These are phyloP conservation scores for Anastatus disparis DNA, from an alignment of 1,140 invertebrate genomes.

Conservation along the genomic window DNA sequence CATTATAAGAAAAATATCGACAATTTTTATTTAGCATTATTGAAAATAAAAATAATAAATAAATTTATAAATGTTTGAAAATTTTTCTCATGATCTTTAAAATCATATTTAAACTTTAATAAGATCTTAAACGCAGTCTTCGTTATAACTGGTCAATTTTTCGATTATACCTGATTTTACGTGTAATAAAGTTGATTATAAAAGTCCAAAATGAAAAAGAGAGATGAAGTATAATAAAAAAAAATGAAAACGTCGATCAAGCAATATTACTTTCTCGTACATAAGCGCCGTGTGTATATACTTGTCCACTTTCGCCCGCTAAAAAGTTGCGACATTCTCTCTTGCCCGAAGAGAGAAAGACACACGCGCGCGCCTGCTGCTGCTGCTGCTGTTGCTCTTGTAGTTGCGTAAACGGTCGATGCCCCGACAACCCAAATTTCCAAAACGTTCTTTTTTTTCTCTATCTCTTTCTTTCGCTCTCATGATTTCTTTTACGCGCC, in stretches of 20 bases:
- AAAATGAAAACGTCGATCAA: slow-evolving; percentile 25
- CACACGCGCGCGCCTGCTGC: slow-evolving; percentile 1
- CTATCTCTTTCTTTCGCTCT: background rate
- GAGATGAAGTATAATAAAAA: slow-evolving; percentile 1
- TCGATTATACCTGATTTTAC: too few species aligned
- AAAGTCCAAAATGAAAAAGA: too few species aligned
- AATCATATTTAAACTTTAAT: too few species aligned
- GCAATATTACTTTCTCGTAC: slow-evolving; percentile 59
- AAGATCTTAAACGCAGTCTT: too few species aligned
- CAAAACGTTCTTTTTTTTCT: slow-evolving; percentile 37
- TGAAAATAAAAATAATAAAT: too few species aligned
- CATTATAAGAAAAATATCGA: too few species aligned
- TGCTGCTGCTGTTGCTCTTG: background rate
- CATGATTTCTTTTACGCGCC: background rate
- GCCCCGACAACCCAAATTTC: slow-evolving; percentile 61
- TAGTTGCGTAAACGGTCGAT: slow-evolving; percentile 63
- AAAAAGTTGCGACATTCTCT: slow-evolving; percentile 60
- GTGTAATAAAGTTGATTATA: too few species aligned
- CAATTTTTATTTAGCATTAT: too few species aligned
- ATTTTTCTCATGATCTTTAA: too few species aligned
- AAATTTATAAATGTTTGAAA: too few species aligned
- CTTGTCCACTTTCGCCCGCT: slow-evolving; percentile 61
- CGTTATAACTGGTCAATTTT: too few species aligned
- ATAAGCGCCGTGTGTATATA: slow-evolving; percentile 40
- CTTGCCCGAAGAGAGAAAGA: slow-evolving; percentile 42